A percentile compares a stretch with the other conserved stretches of the same genome.
Conservation (phyloP, 2,888 invertebrate species). For the Aplocera efformata region DNA sequence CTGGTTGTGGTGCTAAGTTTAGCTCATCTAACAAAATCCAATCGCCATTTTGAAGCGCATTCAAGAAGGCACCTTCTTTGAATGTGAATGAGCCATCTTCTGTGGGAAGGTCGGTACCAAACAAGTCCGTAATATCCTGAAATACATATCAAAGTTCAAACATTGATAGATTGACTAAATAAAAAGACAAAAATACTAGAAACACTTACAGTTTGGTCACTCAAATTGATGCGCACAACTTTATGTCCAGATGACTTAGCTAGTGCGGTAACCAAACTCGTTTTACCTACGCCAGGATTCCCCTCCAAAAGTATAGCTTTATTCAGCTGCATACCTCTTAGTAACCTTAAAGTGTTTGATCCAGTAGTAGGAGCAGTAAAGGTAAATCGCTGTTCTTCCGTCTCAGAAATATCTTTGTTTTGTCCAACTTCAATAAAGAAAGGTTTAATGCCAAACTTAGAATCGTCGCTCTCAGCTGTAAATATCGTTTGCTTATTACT, state of each 20-base stretch:
- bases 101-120: slow-evolving; percentile 97
- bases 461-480: slow-evolving; percentile 51
- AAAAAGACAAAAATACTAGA: background rate
- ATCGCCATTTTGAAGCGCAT: slow-evolving; percentile 93
- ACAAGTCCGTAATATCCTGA: slow-evolving; percentile 96
- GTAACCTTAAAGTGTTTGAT: slow-evolving; percentile 89
- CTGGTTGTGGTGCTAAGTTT: slow-evolving; percentile 98
- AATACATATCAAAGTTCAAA: slow-evolving; percentile 25
- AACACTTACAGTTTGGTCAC: slow-evolving; percentile 95
- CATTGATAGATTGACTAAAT: slow-evolving; percentile 1
- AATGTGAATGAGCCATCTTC: slow-evolving; percentile 97
- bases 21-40: slow-evolving; percentile 99
- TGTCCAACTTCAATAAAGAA: slow-evolving; percentile 85
- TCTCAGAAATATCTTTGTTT: slow-evolving; percentile 33
- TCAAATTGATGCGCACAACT: slow-evolving; percentile 96
- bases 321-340: slow-evolving; percentile 93
- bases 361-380: slow-evolving; percentile 90
- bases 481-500: slow-evolving; percentile 54
- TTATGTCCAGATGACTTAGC: slow-evolving; percentile 91
- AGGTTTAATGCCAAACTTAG: slow-evolving; percentile 87
- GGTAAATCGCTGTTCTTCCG: slow-evolving; percentile 76
- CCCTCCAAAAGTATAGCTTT: slow-evolving; percentile 97
- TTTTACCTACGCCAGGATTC: slow-evolving; percentile 99
- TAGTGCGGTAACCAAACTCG: slow-evolving; percentile 94
- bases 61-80: slow-evolving; percentile 97